Base-by-base conservation (phyloP, 1,140 invertebrate genomes). In the Macrobrachium nipponense region DNA sequence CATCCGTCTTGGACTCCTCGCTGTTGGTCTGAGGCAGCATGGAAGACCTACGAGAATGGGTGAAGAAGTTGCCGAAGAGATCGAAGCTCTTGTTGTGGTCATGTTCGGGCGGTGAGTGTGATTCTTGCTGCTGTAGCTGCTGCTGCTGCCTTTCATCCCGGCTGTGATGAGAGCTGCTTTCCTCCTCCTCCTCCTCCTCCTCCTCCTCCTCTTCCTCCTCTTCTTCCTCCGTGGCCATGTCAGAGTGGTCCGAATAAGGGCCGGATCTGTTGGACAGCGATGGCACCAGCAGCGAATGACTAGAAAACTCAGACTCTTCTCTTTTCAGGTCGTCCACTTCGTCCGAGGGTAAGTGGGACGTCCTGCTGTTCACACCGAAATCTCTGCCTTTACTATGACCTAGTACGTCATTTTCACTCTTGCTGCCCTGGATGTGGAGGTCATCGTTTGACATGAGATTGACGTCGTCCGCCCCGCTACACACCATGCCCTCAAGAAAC, bases 81-180 rank as follows among this genome's bases (percentile, higher is more conserved):
- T 51, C 51, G 51, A 51, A 51, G 5, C 51, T 51, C 51, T 58
- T 80, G 27, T 36, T 86, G 23, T 58, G 84, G 23, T 86, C 78
- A 18, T 18, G 5, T 43, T 86, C 77, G 0, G 17, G 84, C 2
- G 27, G 66, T 20, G 59, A 62, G 11, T 61, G 64, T 20, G 27
- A 64, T 59, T 86, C 84, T 10, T 86, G 27, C 27, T 36, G 27
- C 27, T 36, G 27, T 4, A 2, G 27, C 27, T 36, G 27, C 27
- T 36, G 27, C 27, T 36, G 27, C 27, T 36, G 77, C n/a, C 70
- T 80, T 23, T 86, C 84, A 12, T 86, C 84, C 36, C 78, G 84
- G 43, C 84, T 86, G 59, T 86, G 77, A 15, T 86, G 77, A 5
- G 84, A 86, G 60, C 84, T 80, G 77, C 84, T 86, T 66, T 86